These are phyloP conservation scores for Helicolenus hilgendorfi DNA, from an alignment of 2,797 vertebrate species.

Conservation along the genomic window DNA sequence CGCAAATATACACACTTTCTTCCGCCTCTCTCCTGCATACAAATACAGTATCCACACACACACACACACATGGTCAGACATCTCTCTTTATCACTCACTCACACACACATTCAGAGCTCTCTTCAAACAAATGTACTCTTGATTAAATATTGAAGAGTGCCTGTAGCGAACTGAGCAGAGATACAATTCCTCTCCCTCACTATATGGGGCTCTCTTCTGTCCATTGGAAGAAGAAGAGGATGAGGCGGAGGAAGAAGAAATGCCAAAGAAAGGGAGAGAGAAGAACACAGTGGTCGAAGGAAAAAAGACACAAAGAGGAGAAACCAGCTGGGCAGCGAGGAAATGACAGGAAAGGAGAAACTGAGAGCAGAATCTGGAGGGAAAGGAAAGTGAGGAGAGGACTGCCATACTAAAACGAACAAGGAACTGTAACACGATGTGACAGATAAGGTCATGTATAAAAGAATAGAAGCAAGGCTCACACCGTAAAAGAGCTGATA, in stretches of 20 bases:
- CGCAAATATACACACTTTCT: conserved; percentile 46
- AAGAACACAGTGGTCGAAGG: conserved; percentile 1
- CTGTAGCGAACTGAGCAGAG: conserved; percentile 70
- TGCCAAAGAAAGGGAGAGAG: not conserved
- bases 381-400: not conserved
- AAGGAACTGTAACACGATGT: conserved; percentile 9
- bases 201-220: conserved; percentile 37
- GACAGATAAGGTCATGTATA: conserved; percentile 24
- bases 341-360: not conserved
- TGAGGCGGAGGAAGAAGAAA: not conserved
- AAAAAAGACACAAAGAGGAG: conserved; percentile 13
- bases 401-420: conserved; percentile 1
- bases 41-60: conserved; percentile 59
- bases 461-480: conserved; percentile 19
- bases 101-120: conserved; percentile 73
- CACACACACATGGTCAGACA: conserved; percentile 50
- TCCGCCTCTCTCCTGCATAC: conserved; percentile 47
- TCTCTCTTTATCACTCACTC: conserved; percentile 70
- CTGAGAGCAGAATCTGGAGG: conserved; percentile 13
- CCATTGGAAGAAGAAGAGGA: conserved; percentile 2
- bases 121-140: conserved; percentile 86
- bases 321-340: not conserved
- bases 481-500: not conserved
- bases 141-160: conserved; percentile 90
- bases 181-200: conserved; percentile 71